A percentile compares a stretch with the other conserved stretches of the same genome.
Conservation (phyloP, 2,888 invertebrate species). For the Heteromurus nitidus region DNA sequence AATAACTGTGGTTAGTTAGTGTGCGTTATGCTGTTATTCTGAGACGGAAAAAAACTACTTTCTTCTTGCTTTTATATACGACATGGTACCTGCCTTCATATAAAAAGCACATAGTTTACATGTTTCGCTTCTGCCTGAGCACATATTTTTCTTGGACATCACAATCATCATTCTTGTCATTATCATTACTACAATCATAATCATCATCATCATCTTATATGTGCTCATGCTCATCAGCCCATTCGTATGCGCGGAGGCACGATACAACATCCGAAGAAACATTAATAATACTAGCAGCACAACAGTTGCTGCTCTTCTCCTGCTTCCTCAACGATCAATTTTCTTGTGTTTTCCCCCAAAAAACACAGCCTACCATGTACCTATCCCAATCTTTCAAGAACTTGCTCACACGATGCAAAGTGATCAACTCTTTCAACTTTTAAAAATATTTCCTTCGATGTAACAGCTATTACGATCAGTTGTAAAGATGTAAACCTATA, state of each 20-base stretch:
- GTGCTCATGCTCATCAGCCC: constrained; percentile 66
- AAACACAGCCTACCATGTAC: constrained; percentile 31
- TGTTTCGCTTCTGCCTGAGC: constrained; percentile 22
- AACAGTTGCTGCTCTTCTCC: constrained; percentile 20
- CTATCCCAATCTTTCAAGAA: background rate
- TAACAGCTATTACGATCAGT: too few relatives aligned
- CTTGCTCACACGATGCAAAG: background rate
- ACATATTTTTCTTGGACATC: constrained; percentile 62
- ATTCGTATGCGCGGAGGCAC: constrained; percentile 68
- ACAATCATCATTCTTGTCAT: constrained; percentile 66
- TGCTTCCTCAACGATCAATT: constrained; percentile 58
- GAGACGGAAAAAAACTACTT: too few relatives aligned
- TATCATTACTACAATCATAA: constrained; percentile 66
- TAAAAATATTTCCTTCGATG: too few relatives aligned
- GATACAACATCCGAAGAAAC: constrained; percentile 60
- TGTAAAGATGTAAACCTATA: too few relatives aligned
- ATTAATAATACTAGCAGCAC: constrained; percentile 59
- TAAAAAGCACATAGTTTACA: constrained; percentile 33
- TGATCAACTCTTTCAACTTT: background rate
- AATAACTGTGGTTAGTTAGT: constrained; percentile 56
- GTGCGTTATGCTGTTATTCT: background rate
- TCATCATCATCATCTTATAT: constrained; percentile 49
- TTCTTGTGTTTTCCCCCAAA: constrained; percentile 57
- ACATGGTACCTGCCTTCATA: too few relatives aligned
- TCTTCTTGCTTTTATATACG: constrained; percentile 7